Evolutionary conservation across 2,888 invertebrate species (phyloP), one percentile per base, ranked within the genome.

Genomic region (Thysanoteuthis rhombus): DNA sequence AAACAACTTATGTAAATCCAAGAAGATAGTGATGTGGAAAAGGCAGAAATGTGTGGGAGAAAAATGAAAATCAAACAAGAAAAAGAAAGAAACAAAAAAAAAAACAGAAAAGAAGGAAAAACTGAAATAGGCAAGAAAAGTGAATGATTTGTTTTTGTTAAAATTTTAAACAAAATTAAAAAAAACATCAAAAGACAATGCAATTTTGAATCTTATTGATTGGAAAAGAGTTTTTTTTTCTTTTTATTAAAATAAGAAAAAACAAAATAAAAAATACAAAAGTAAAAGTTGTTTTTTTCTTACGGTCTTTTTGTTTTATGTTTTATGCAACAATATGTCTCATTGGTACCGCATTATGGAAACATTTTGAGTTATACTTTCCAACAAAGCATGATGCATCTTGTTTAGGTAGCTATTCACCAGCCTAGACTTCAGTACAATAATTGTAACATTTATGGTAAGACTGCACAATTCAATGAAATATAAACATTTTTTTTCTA

Each of bases 151-250:
- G 75, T 75, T 75, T 75, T 75, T 75, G 75, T 75, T 75, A 75
- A 75, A 75, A 75, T n/a, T 75, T 75, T 2, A 75, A 75, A 58
- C 58, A 58, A 58, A 58, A 32, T 58, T 22, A n/a, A n/a, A n/a
- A n/a, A n/a, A 75, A 75, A n/a, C 75, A 75, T 75, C n/a, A 75
- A 75, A 75, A 75, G 75, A 75, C 75, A 75, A 75, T 75, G 75
- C 75, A 75, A 75, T 75, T 58, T 58, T 75, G 75, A 75, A 75
- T 52, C 52, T 52, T 52, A 52, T 75, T n/a, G n/a, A 75, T 75
- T 75, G 75, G n/a, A 75, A 75, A n/a, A 75, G 8, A 36, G 16
- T 75, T 75, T 75, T 75, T 75, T 75, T 75, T 75, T 75, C 75
- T 75, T 75, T 36, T 1, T 75, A 75, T 75, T 75, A 75, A n/a